phyloP scores from a whole-genome alignment of 2,113 vertebrate species.

The Zosterops hypoxanthus region DNA sequence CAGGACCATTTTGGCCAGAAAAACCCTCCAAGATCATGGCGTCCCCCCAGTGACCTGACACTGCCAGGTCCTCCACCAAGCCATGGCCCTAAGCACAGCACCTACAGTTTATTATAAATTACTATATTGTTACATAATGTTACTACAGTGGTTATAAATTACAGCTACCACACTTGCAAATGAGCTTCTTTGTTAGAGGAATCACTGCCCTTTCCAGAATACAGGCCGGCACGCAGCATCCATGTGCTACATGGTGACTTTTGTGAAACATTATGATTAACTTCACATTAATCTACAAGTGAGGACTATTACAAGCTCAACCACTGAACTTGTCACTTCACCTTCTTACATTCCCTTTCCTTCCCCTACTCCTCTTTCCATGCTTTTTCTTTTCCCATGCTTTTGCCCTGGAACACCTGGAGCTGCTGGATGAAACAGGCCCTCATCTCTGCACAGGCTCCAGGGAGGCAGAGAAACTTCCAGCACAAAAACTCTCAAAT shows the following conservation, averaged over 20 bases:
- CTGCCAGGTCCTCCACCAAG: neutral
- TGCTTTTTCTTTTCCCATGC: neutral
- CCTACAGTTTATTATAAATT: neutral
- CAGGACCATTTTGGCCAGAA: neutral
- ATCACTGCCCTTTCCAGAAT: neutral
- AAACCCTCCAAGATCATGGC: neutral
- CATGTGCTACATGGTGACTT: neutral
- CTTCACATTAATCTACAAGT: neutral
- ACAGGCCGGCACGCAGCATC: neutral
- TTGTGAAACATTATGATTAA: neutral
- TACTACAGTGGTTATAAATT: neutral
- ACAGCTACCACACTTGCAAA: neutral
- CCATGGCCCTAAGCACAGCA: neutral
- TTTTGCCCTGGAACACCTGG: neutral
- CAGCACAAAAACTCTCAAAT: neutral
- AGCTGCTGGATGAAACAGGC: neutral
- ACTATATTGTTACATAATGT: no score
- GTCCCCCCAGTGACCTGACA: neutral
- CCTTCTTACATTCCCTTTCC: neutral
- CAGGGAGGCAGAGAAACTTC: neutral
- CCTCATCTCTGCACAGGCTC: neutral
- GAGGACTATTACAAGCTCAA: neutral
- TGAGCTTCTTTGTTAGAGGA: neutral
- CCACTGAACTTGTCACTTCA: neutral
- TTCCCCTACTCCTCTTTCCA: neutral